A percentile compares a stretch with the other conserved stretches of the same genome.
Conservation (phyloP, 2,888 invertebrate genomes). For the Eudemis profundana region DNA sequence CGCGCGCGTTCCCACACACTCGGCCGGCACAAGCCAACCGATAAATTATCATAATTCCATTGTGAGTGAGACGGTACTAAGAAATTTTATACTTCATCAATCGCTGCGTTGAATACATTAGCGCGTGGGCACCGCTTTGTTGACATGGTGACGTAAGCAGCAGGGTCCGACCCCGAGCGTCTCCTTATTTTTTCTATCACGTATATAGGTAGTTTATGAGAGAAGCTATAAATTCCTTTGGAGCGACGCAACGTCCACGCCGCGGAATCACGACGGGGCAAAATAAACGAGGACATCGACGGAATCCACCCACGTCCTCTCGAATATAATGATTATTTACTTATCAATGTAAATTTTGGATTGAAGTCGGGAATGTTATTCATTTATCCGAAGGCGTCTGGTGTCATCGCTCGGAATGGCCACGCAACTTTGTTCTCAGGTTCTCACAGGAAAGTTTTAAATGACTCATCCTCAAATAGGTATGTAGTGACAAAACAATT, state of each 20-base stretch:
- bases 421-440: slow-evolving; percentile 23
- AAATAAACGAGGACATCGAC: slow-evolving; percentile 50
- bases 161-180: slow-evolving; percentile 53
- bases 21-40: slow-evolving; percentile 85
- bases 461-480: slow-evolving; percentile 38
- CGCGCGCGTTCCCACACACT: slow-evolving; percentile 86
- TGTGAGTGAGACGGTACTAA: slow-evolving; percentile 85
- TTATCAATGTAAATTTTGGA: slow-evolving; percentile 38
- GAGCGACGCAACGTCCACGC: slow-evolving; percentile 56
- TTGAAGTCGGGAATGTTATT: slow-evolving; percentile 30
- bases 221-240: slow-evolving; percentile 62
- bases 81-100: slow-evolving; percentile 86
- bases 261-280: slow-evolving; percentile 52
- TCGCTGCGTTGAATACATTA: slow-evolving; percentile 84
- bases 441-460: slow-evolving; percentile 43
- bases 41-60: slow-evolving; percentile 86
- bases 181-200: slow-evolving; percentile 68
- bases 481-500: slow-evolving; percentile 38
- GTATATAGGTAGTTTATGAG: slow-evolving; percentile 67
- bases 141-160: slow-evolving; percentile 66
- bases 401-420: slow-evolving; percentile 31
- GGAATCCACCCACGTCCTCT: slow-evolving; percentile 51
- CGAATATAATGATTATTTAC: slow-evolving; percentile 40
- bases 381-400: slow-evolving; percentile 20
- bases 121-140: slow-evolving; percentile 82